Evolutionary conservation across 2,113 vertebrate species (phyloP).

Genomic region (Pituophis catenifer): DNA sequence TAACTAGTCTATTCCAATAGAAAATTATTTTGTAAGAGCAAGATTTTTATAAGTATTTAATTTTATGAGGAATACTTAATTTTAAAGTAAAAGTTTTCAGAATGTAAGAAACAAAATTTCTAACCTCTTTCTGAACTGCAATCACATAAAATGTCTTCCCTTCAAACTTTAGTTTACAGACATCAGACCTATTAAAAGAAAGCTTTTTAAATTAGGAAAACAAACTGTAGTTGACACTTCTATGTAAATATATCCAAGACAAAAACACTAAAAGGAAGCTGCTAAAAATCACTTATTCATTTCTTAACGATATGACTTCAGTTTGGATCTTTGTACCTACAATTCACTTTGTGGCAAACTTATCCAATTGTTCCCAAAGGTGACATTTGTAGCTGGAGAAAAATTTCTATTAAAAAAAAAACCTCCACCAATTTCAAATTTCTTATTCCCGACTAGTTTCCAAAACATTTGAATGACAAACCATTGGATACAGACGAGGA

Average conservation of each 20-base stretch:
- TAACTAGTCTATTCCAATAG: background rate
- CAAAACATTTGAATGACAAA: background rate
- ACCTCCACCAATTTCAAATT: background rate
- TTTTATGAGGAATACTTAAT: background rate
- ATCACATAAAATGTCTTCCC: slow-evolving; percentile 98
- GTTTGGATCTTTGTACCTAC: background rate
- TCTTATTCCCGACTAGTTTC: background rate
- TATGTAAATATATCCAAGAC: slow-evolving; percentile 14
- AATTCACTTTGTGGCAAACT: background rate
- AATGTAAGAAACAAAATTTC: slow-evolving; percentile 44
- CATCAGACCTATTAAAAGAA: slow-evolving; percentile 84
- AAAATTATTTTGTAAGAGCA: slow-evolving; percentile 17
- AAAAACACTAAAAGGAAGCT: slow-evolving; percentile 5
- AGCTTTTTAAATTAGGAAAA: slow-evolving; percentile 40
- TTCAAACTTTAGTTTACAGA: slow-evolving; percentile 97
- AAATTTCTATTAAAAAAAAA: background rate
- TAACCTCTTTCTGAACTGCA: slow-evolving; percentile 92
- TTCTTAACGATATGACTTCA: background rate
- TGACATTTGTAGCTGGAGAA: background rate
- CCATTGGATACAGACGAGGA: background rate
- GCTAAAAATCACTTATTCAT: slow-evolving; percentile 3
- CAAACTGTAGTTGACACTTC: background rate
- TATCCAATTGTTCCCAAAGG: background rate
- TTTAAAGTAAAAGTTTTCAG: background rate
- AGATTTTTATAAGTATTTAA: background rate